phyloP scores from a whole-genome alignment of 2,888 invertebrate genomes.

The Nasonia oneida region DNA sequence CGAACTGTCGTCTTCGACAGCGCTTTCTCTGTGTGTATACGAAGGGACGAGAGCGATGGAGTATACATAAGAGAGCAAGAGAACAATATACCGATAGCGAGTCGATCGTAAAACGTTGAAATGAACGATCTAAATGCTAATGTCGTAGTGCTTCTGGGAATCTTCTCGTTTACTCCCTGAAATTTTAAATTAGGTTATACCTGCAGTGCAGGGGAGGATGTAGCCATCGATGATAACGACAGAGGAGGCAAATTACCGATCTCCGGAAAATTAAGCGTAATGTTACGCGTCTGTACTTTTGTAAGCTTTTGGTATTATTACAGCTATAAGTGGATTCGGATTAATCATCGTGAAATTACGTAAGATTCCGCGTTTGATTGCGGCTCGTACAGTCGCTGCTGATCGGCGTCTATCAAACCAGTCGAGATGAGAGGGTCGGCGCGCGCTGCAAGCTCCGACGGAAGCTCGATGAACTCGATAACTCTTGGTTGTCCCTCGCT shows the following conservation, averaged over 20 bases:
- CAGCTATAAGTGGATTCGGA: not conserved
- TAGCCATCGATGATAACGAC: not conserved
- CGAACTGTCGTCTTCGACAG: not conserved
- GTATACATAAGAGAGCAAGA: not conserved
- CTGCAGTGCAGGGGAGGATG: not conserved
- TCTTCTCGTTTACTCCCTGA: not conserved
- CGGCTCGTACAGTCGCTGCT: not conserved
- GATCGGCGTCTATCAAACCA: not conserved
- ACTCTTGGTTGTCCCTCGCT: conserved; percentile 3
- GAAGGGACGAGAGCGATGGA: not conserved
- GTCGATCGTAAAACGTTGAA: conserved; percentile 52
- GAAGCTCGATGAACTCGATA: conserved; percentile 32
- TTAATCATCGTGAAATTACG: not conserved
- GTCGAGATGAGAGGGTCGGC: conserved; percentile 11
- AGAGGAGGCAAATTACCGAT: not conserved
- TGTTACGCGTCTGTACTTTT: no score
- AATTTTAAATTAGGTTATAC: not conserved
- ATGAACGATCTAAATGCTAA: conserved; percentile 60
- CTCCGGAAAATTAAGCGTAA: not conserved
- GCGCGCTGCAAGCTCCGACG: not conserved
- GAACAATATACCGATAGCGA: conserved; percentile 42
- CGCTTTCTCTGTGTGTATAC: not conserved
- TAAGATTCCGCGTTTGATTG: not conserved
- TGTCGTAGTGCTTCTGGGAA: conserved; percentile 17
- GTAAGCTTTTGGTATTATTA: no score